Base-by-base conservation (phyloP, 2,797 vertebrate genomes). In the Harpagifer antarcticus region DNA sequence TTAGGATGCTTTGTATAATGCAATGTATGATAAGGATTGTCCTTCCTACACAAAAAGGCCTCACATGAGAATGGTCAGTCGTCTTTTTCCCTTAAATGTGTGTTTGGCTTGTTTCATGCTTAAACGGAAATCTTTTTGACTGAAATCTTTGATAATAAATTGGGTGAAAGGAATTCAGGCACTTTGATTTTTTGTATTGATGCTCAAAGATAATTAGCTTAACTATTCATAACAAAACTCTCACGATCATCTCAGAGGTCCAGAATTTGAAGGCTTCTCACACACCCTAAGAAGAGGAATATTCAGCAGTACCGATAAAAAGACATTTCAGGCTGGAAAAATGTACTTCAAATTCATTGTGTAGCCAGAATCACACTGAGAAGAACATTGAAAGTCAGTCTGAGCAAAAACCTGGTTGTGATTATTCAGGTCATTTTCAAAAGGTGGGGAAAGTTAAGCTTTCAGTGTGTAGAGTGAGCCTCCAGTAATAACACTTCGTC, bases 401-500 rank as follows among this genome's bases (percentile, higher is more conserved):
- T 3, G 44, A 15, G 20, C 14, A n/a, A 64, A 78, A 40, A 61
- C 71, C 57, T 63, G 66, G 3, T 33, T 12, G 49, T 70, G 64
- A 60, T 56, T 63, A 59, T 72, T 70, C 43, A 20, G 49, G 33
- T 19, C 50, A 5, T 49, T 33, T 48, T 72, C 31, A 61, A 19
- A n/a, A 17, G 45, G 44, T 63, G 70, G 57, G 75, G 70, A 67
- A 58, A 68, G 64, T 70, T 64, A 61, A 78, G 67, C 55, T 72
- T 61, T 63, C 49, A 55, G 31, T 20, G 49, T 74, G 57, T 42
- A 56, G 43, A 48, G 19, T 49, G 33, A 68, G 48, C 61, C 44
- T 1, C 20, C 43, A 49, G 47, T 50, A 44, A 63, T 43, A 65
- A 66, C 50, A 74, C 65, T 61, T 59, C 49, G 37, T 49, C 52